Base-by-base conservation (phyloP, 1,140 invertebrate genomes). In the Drosophila santomea region DNA sequence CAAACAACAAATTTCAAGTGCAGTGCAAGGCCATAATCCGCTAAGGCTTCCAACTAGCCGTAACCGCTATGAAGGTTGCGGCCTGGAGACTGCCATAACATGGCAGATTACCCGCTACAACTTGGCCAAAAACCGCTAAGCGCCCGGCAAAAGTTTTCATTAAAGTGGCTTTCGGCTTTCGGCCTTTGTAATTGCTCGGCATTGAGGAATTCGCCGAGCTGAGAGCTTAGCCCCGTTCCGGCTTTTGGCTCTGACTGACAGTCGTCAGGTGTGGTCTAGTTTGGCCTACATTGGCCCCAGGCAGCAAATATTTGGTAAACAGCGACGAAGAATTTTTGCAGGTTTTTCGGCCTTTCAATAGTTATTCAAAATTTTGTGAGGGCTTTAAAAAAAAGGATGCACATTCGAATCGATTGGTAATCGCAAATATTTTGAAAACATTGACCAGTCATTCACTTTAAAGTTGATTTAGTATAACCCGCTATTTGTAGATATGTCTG, bases 1-100 rank as follows among this genome's bases (percentile, higher is more conserved):
- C 41, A 61, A 76, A 60, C 73, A 74, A 75, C 57, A 66, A 57
- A 69, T 77, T 77, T 77, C 74, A 77, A 77, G 74, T 62, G 74
- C 74, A 77, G 12, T 60, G 45, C 74, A 56, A 55, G 72, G 62
- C 57, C 74, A 59, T 77, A 77, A 77, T 76, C 73, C 74, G 25
- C 38, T 41, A 45, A 69, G 61, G 25, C 25, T 56, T 10, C 14
- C 28, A 45, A 32, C 44, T 38, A 47, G 17, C 38, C 56, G 67
- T 54, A 60, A 54, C 47, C 66, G 47, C 55, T 32, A 15, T 41
- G 32, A 59, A 62, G n/a, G n/a, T 47, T 41, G 36, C 38, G 41
- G 58, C 48, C 48, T 44, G 23, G 23, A 11, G 32, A 23, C 59
- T 58, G 73, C 73, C 71, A 74, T 75, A 75, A 74, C 73, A 75